Evolutionary conservation across 2,113 vertebrate species (phyloP).

Genomic region (Brachyhypopomus occidentalis): DNA sequence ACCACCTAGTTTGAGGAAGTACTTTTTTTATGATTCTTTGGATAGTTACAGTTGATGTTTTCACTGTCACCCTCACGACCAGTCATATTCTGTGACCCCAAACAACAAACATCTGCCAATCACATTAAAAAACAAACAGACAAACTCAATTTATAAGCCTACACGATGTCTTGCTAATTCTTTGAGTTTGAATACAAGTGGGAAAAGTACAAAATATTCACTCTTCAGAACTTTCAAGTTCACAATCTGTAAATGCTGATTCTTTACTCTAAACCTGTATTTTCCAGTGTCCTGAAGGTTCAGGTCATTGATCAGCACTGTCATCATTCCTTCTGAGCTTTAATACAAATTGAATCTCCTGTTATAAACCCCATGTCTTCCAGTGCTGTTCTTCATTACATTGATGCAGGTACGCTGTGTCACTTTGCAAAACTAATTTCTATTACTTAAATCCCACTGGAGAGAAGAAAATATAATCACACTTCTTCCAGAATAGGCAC

Average conservation of each 20-base stretch:
- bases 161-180: not conserved
- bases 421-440: not conserved
- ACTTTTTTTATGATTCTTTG: not conserved
- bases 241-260: not conserved
- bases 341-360: conserved; percentile 37
- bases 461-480: not conserved
- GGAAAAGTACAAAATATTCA: not conserved
- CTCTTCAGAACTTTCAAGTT: not conserved
- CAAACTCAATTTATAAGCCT: not conserved
- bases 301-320: conserved; percentile 31
- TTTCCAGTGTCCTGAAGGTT: conserved; percentile 8
- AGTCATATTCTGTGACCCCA: not conserved
- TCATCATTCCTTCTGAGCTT: not conserved
- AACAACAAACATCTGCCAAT: conserved; percentile 39
- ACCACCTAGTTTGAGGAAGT: not conserved
- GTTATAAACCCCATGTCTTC: not conserved
- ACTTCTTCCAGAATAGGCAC: conserved; percentile 8
- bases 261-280: conserved; percentile 6
- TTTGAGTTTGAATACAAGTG: too few relatives aligned
- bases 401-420: not conserved
- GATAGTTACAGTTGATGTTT: conserved; percentile 8
- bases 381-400: too few relatives aligned
- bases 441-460: too few relatives aligned
- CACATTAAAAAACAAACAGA: not conserved
- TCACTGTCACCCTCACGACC: not conserved